Evolutionary conservation across 2,113 vertebrate genomes (phyloP).

Genomic region (Diglossa brunneiventris): DNA sequence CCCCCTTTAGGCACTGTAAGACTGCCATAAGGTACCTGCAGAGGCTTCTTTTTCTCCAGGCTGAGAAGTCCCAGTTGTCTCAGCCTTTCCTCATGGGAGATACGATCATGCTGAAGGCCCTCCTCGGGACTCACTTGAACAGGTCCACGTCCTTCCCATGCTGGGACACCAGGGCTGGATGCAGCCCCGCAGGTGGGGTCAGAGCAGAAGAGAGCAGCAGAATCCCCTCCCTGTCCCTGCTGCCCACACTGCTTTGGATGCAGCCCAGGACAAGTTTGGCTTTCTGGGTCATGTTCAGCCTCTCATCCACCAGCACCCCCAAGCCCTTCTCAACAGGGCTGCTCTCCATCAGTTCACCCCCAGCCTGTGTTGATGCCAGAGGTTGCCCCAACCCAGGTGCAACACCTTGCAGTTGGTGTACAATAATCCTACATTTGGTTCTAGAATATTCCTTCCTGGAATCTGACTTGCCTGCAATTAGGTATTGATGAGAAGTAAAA

Average conservation of each 20-base stretch:
- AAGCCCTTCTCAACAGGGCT: fast-evolving
- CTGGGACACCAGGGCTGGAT: not conserved
- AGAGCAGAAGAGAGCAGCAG: not conserved
- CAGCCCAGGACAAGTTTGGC: not conserved
- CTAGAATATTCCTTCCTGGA: not conserved
- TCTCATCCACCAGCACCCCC: not conserved
- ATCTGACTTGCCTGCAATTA: not conserved
- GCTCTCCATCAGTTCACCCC: fast-evolving
- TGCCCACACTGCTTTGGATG: not conserved
- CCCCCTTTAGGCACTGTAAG: not conserved
- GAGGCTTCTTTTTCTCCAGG: not conserved
- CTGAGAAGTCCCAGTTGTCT: not conserved
- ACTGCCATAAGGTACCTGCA: not conserved
- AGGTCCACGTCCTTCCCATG: too few species aligned
- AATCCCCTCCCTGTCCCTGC: not conserved
- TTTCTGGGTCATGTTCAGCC: not conserved
- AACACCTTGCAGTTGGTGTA: not conserved
- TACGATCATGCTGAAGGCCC: not conserved
- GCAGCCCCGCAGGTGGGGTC: fast-evolving
- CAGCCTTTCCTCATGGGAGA: not conserved
- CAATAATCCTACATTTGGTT: not conserved
- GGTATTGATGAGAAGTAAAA: not conserved
- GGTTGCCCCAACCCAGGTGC: not conserved
- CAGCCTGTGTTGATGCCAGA: fast-evolving
- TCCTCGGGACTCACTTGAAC: fast-evolving